Evolutionary conservation across 2,797 vertebrate species (phyloP).

Genomic region (Apogon talboti): DNA sequence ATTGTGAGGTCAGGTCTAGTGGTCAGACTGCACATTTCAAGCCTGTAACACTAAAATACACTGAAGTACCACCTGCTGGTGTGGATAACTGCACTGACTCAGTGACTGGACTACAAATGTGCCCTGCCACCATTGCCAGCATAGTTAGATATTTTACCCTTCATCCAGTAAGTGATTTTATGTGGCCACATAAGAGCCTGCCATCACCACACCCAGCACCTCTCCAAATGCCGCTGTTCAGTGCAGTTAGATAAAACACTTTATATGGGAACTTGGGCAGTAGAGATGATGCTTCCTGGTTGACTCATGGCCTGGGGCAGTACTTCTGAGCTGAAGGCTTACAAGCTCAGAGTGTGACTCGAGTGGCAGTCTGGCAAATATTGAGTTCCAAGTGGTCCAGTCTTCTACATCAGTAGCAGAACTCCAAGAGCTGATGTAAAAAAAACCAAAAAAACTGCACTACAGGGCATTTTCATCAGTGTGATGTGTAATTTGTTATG

Average conservation of each 20-base stretch:
- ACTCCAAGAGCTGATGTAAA: conserved; percentile 6
- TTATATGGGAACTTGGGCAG: conserved; percentile 30
- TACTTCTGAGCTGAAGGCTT: conserved; percentile 45
- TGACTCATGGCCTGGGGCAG: conserved; percentile 46
- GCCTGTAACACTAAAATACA: not conserved
- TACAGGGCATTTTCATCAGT: not conserved
- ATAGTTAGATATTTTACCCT: conserved; percentile 30
- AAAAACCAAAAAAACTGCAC: not conserved
- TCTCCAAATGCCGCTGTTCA: conserved; percentile 37
- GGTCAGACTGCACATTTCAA: not conserved
- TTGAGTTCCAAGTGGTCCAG: conserved; percentile 22
- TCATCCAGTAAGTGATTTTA: conserved; percentile 18
- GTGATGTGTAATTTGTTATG: not conserved
- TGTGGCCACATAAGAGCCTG: conserved; percentile 21
- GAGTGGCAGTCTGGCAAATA: conserved; percentile 19
- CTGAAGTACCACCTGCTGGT: conserved; percentile 18
- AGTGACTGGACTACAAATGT: conserved; percentile 24
- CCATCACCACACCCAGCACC: conserved; percentile 17
- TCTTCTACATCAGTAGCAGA: conserved; percentile 5
- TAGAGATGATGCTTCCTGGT: conserved; percentile 41
- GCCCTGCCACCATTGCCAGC: conserved; percentile 7
- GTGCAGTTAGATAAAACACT: conserved; percentile 43
- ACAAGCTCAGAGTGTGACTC: conserved; percentile 17
- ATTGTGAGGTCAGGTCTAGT: not conserved
- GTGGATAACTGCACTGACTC: conserved; percentile 5